These are phyloP conservation scores for Caenorhabditis imperialis DNA, from an alignment of 2,888 invertebrate species.

Conservation along the genomic window DNA sequence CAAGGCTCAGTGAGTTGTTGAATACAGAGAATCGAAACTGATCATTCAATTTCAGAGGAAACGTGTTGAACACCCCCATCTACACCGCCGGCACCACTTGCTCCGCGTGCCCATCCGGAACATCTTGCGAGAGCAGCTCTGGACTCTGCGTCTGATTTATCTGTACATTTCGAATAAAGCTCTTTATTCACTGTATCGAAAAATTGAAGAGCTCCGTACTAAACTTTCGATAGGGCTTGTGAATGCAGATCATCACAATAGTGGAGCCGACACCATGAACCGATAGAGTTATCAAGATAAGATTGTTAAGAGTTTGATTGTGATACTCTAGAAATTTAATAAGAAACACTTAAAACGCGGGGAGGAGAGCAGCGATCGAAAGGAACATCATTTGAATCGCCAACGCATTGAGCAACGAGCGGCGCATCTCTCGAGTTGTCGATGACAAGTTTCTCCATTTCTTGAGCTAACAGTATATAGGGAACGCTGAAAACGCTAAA, in stretches of 20 bases:
- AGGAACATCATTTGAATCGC: too few species aligned
- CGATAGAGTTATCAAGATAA: background rate
- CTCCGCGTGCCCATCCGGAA: slow-evolving; percentile 26
- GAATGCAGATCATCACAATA: slow-evolving; percentile 6
- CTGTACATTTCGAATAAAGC: background rate
- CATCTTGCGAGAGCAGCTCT: slow-evolving; percentile 17
- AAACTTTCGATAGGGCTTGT: slow-evolving; percentile 10
- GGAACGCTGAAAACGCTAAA: too few species aligned
- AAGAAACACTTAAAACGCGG: background rate
- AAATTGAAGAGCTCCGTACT: background rate
- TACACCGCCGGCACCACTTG: slow-evolving; percentile 21
- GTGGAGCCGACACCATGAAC: slow-evolving; percentile 10
- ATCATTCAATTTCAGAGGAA: slow-evolving; percentile 20
- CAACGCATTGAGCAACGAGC: too few species aligned
- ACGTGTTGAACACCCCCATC: slow-evolving; percentile 19
- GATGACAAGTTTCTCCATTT: too few species aligned
- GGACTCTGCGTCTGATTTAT: slow-evolving; percentile 21
- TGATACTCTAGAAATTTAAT: background rate
- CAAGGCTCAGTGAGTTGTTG: slow-evolving; percentile 12
- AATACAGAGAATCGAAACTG: background rate
- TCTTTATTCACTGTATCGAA: background rate
- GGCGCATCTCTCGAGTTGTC: too few species aligned
- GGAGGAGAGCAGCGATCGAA: too few species aligned
- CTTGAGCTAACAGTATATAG: too few species aligned
- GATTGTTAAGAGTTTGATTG: slow-evolving; percentile 4